phyloP scores from a whole-genome alignment of 2,888 invertebrate species.

The Mycalesis mineus region DNA sequence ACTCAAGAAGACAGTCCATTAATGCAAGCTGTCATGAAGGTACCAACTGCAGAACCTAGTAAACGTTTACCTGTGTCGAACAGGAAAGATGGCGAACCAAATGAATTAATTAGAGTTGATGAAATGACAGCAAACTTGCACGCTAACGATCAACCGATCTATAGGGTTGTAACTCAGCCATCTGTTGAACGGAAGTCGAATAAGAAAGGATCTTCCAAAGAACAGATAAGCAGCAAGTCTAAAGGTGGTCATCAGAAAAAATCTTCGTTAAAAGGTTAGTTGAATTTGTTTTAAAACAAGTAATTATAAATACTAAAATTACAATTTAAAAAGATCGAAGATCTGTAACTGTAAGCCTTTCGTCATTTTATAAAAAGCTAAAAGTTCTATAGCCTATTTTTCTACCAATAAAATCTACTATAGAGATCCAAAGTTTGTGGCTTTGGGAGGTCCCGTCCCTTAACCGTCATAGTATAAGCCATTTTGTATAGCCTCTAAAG shows the following conservation, averaged over 20 bases:
- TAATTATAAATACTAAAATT: too few relatives aligned
- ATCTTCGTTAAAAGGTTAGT: constrained; percentile 65
- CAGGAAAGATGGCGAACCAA: constrained; percentile 64
- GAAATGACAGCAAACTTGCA: constrained; percentile 70
- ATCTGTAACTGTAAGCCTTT: too few relatives aligned
- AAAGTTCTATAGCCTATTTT: too few relatives aligned
- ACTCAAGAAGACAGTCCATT: constrained; percentile 65
- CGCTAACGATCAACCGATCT: constrained; percentile 70
- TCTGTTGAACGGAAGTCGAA: constrained; percentile 62
- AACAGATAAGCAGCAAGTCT: constrained; percentile 49
- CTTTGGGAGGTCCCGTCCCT: too few relatives aligned
- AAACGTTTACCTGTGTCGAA: constrained; percentile 55
- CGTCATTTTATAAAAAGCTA: too few relatives aligned
- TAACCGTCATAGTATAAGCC: too few relatives aligned
- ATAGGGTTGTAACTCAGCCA: constrained; percentile 70
- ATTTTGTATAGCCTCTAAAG: too few relatives aligned
- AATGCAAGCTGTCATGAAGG: constrained; percentile 67
- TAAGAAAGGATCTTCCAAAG: constrained; percentile 58
- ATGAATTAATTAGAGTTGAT: constrained; percentile 60
- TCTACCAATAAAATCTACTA: too few relatives aligned
- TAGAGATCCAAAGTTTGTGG: too few relatives aligned
- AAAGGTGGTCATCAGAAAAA: constrained; percentile 68
- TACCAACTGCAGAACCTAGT: constrained; percentile 54
- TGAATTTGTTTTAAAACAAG: too few relatives aligned
- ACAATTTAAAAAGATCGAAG: too few relatives aligned